A percentile compares a stretch with the other conserved stretches of the same genome.
Conservation (phyloP, 2,888 invertebrate genomes). For the Pheosia gnoma region DNA sequence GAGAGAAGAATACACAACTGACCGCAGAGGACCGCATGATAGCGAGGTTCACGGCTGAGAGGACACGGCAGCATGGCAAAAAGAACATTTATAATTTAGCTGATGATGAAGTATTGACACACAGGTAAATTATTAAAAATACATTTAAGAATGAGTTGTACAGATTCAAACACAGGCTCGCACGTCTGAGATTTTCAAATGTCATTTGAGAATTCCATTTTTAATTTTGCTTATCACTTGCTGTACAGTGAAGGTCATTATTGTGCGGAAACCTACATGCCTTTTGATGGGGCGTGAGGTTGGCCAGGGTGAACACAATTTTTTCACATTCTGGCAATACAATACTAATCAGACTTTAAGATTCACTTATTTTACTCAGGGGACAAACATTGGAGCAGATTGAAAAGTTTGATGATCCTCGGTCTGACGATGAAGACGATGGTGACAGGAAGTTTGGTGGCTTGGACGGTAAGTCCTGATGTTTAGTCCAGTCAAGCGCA, state of each 20-base stretch:
- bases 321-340: too few relatives aligned
- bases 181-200: too few relatives aligned
- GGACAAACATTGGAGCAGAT: slow-evolving; percentile 95
- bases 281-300: too few relatives aligned
- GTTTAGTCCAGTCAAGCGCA: background rate
- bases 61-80: slow-evolving; percentile 86
- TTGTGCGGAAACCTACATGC: too few relatives aligned
- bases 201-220: too few relatives aligned
- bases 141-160: too few relatives aligned
- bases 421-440: slow-evolving; percentile 90
- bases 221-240: too few relatives aligned
- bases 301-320: too few relatives aligned
- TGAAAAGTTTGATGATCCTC: slow-evolving; percentile 95
- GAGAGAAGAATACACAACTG: slow-evolving; percentile 88
- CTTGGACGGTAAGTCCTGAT: slow-evolving; percentile 77
- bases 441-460: slow-evolving; percentile 82
- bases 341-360: too few relatives aligned
- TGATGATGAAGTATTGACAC: slow-evolving; percentile 95
- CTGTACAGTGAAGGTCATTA: too few relatives aligned
- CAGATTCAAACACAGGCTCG: too few relatives aligned
- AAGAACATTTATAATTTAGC: slow-evolving; percentile 92
- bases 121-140: slow-evolving; percentile 73
- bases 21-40: slow-evolving; percentile 91
- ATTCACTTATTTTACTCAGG: slow-evolving; percentile 55
- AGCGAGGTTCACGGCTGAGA: slow-evolving; percentile 92